These are phyloP conservation scores for Illadopsis cleaveri DNA, from an alignment of 2,113 vertebrate genomes.

Conservation along the genomic window DNA sequence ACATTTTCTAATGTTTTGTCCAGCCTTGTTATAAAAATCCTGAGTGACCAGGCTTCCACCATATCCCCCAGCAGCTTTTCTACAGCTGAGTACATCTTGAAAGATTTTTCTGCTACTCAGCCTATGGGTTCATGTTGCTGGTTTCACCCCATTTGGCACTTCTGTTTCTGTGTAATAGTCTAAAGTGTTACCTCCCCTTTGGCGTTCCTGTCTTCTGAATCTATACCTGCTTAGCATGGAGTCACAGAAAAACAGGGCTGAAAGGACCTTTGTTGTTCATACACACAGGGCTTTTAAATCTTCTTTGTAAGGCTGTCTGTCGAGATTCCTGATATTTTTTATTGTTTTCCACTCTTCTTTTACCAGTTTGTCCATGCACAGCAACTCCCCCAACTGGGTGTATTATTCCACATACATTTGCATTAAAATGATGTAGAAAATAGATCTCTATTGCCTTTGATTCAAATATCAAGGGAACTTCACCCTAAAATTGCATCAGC, in stretches of 20 bases:
- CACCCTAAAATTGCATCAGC: slow-evolving; percentile 37
- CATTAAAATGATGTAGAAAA: slow-evolving; percentile 39
- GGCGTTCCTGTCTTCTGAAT: neutral
- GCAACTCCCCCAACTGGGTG: neutral
- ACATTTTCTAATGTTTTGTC: slow-evolving; percentile 45
- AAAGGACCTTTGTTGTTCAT: neutral
- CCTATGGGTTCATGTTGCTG: neutral
- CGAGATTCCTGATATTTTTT: neutral
- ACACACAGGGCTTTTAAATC: neutral
- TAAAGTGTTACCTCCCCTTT: slow-evolving; percentile 5
- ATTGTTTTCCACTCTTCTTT: neutral
- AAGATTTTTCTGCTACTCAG: neutral
- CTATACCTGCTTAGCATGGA: neutral
- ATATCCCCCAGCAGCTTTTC: neutral
- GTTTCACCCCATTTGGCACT: slow-evolving; percentile 16
- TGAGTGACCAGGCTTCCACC: slow-evolving; percentile 26
- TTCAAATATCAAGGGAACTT: slow-evolving; percentile 19
- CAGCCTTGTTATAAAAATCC: slow-evolving; percentile 27
- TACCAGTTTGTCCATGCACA: neutral
- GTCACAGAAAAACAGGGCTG: neutral
- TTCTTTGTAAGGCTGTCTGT: neutral
- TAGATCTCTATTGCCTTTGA: slow-evolving; percentile 22
- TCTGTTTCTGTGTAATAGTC: neutral
- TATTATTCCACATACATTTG: slow-evolving; percentile 10
- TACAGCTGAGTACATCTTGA: neutral